A percentile compares a stretch with the other conserved stretches of the same genome.
phyloP scores from a whole-genome alignment of 2,888 invertebrate genomes.

The Prenolepis imparis region DNA sequence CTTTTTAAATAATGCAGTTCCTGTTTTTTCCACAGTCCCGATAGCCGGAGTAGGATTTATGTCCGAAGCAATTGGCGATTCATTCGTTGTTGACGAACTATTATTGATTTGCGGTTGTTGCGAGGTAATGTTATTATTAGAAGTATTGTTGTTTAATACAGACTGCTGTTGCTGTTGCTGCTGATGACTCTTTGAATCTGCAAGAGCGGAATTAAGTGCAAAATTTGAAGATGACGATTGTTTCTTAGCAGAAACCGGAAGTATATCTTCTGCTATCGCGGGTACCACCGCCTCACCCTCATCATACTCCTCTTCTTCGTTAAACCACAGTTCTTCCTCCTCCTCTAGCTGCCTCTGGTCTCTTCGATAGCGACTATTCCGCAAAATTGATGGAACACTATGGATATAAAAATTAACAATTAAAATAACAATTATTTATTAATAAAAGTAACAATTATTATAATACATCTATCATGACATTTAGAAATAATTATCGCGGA shows the following conservation, averaged over 20 bases:
- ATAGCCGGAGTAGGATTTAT: slow-evolving; percentile 81
- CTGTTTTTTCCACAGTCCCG: slow-evolving; percentile 85
- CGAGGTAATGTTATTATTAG: slow-evolving; percentile 86
- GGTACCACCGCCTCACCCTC: slow-evolving; percentile 90
- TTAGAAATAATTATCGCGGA: background rate
- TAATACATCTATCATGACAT: background rate
- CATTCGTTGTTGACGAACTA: slow-evolving; percentile 80
- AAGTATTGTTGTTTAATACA: slow-evolving; percentile 84
- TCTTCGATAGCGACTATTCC: slow-evolving; percentile 93
- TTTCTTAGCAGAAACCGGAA: slow-evolving; percentile 84
- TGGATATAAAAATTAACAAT: too few species aligned
- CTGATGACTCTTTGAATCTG: slow-evolving; percentile 83
- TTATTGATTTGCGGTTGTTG: slow-evolving; percentile 83
- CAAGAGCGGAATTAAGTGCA: slow-evolving; percentile 78
- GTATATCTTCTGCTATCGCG: slow-evolving; percentile 83
- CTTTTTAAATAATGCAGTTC: slow-evolving; percentile 86
- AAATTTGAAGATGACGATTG: slow-evolving; percentile 82
- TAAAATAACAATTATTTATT: too few species aligned
- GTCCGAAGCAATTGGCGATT: slow-evolving; percentile 80
- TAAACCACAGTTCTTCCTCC: slow-evolving; percentile 99
- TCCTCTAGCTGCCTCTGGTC: slow-evolving; percentile 98
- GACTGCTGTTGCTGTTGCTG: slow-evolving; percentile 82
- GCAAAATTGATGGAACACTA: slow-evolving; percentile 93
- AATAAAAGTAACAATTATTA: slow-evolving; percentile 23
- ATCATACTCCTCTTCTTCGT: slow-evolving; percentile 97